Evolutionary conservation across 2,113 vertebrate genomes (phyloP).

Genomic region (Strigops habroptila): DNA sequence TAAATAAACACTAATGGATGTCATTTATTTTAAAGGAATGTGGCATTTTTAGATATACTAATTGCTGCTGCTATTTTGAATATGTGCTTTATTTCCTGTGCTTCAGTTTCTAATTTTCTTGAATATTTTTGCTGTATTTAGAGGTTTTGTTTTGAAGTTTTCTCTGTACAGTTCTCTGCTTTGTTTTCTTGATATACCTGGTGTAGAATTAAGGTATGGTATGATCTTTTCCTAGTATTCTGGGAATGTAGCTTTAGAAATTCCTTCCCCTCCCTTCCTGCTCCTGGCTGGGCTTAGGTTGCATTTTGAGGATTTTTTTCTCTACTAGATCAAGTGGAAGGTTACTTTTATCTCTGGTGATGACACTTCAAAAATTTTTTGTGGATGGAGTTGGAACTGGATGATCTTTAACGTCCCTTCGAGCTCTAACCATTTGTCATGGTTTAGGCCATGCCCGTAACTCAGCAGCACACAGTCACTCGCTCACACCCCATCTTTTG

Average conservation of each 20-base stretch:
- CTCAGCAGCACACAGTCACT: background rate
- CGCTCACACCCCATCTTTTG: background rate
- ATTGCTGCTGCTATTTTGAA: background rate
- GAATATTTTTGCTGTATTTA: background rate
- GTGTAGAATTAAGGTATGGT: background rate
- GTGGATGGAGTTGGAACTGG: background rate
- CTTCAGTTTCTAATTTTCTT: background rate
- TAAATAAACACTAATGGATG: background rate
- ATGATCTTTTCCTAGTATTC: background rate
- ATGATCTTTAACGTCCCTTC: background rate
- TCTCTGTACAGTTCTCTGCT: background rate
- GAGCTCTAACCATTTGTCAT: background rate
- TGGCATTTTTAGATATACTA: background rate
- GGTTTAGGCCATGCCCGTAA: background rate
- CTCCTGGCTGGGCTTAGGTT: background rate
- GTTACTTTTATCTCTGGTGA: background rate
- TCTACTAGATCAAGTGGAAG: background rate
- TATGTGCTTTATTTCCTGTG: background rate
- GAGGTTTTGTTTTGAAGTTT: background rate
- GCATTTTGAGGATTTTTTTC: background rate
- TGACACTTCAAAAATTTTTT: background rate
- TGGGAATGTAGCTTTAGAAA: background rate
- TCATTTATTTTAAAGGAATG: background rate
- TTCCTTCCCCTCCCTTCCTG: accelerated
- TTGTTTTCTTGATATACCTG: background rate